Base-by-base conservation (phyloP, 1,140 invertebrate species). In the Anagrus nilaparvatae region DNA sequence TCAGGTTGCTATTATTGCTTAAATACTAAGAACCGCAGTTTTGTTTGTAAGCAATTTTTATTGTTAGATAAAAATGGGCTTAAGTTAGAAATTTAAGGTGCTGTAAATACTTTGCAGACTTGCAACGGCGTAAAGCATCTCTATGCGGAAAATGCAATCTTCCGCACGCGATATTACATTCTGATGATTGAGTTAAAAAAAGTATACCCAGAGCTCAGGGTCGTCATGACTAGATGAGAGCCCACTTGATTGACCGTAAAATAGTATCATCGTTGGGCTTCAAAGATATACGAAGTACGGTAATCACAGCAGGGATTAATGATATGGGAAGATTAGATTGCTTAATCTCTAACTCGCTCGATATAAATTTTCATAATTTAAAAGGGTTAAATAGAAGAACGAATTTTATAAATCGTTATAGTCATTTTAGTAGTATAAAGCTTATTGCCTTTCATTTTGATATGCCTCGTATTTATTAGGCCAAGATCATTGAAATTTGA, bases 231-330 rank as follows among this genome's bases (percentile, higher is more conserved):
- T 40, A 33, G 32, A 30, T 4, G 3, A 5, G 16, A n/a, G 18
- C 4, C 27, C 37, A 3, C 19, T 41, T 54, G 4, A 43, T 53
- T 6, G 41, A 53, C 29, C 7, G 20, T 9, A 29, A 34, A 12
- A 20, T 47, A 3, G 39, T 49, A 41, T 6, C 28, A 13, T 10
- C 23, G n/a, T 16, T 53, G 2, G 43, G 43, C 9, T 32, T 43
- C 2, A n/a, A 32, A 4, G 51, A 46, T 8, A 12, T 4, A 21
- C 10, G 5, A 18, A 1, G 20, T 4, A n/a, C 6, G 10, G 6
- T 46, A 10, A 16, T n/a, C 6, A 25, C 37, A 13, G 10, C 6
- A n/a, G 44, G 39, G 17, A 34, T 37, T 3, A 19, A 13, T 5
- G 9, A 19, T 20, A 31, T 36, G 19, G 18, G 21, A 34, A 32